Percentiles rank a stretch among this genome's conserved stretches.
Conservation (phyloP, 2,113 vertebrate species). For the Polypterus bichir region DNA sequence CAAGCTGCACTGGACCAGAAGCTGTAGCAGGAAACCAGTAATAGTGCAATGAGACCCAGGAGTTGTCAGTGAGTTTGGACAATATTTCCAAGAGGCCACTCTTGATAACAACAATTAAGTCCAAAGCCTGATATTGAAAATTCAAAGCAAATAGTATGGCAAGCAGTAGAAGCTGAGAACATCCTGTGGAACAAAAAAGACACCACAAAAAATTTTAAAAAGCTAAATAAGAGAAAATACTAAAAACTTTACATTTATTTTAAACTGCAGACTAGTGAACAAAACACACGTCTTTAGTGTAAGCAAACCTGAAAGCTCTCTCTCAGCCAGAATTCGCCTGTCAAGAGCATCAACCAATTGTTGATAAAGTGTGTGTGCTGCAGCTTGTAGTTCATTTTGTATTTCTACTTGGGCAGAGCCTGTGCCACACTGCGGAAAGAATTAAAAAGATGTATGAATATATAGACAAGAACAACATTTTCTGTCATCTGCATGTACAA, state of each 20-base stretch:
- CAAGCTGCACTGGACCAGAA: conserved; percentile 41
- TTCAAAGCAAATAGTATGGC: conserved; percentile 60
- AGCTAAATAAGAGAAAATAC: not conserved
- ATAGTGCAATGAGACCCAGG: conserved; percentile 51
- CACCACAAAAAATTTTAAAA: not conserved
- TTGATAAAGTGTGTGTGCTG: conserved; percentile 55
- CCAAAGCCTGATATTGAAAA: conserved; percentile 51
- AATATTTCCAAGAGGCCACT: conserved; percentile 54
- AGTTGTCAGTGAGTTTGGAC: conserved; percentile 48
- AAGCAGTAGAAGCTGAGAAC: conserved; percentile 52
- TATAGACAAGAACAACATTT: too few relatives aligned
- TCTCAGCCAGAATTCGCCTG: conserved; percentile 42
- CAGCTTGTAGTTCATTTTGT: conserved; percentile 46
- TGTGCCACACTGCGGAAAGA: conserved; percentile 39
- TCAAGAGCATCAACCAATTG: conserved; percentile 53
- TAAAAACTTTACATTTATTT: not conserved
- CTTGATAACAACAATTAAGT: conserved; percentile 51
- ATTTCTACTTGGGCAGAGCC: conserved; percentile 38
- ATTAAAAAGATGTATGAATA: not conserved
- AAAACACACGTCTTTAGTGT: not conserved
- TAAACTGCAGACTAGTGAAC: not conserved
- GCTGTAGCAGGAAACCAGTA: conserved; percentile 50
- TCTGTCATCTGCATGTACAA: too few relatives aligned
- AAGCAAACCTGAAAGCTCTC: conserved; percentile 39
- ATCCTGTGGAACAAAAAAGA: conserved; percentile 30